Evolutionary conservation across 2,113 vertebrate genomes (phyloP).

Genomic region (Raphicerus campestris): DNA sequence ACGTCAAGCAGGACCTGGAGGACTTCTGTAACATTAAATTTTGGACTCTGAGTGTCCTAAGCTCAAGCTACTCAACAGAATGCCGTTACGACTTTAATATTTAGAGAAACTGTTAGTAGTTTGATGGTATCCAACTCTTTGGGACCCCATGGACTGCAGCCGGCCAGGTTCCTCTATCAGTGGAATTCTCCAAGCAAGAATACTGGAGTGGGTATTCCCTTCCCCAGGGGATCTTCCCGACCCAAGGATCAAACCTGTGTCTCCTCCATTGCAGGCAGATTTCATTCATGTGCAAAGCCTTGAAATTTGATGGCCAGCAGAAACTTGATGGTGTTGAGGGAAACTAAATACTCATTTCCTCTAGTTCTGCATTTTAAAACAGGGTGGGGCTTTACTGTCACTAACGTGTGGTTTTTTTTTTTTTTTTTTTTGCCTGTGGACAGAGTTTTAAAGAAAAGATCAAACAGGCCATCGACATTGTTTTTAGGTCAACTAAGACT

Average conservation of each 20-base stretch:
- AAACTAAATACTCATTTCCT: background rate
- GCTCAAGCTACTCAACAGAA: slow-evolving; percentile 23
- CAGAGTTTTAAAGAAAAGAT: background rate
- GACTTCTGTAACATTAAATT: background rate
- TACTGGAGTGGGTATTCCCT: background rate
- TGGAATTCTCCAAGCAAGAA: background rate
- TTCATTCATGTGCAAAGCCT: background rate
- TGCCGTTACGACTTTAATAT: background rate
- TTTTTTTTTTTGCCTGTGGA: background rate
- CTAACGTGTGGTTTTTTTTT: background rate
- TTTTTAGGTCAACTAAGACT: background rate
- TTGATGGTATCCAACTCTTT: background rate
- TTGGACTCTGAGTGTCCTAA: background rate
- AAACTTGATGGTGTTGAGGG: background rate
- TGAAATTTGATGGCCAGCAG: background rate
- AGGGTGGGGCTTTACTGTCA: background rate
- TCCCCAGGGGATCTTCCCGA: background rate
- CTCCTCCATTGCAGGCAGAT: background rate
- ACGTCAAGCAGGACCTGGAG: background rate
- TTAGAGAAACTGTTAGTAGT: background rate
- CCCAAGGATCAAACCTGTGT: background rate
- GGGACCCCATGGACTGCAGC: background rate
- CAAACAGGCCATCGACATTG: background rate
- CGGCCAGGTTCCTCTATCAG: background rate
- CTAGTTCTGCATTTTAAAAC: background rate